phyloP scores from a whole-genome alignment of 2,113 vertebrate species.

The Prochilodus magdalenae region DNA sequence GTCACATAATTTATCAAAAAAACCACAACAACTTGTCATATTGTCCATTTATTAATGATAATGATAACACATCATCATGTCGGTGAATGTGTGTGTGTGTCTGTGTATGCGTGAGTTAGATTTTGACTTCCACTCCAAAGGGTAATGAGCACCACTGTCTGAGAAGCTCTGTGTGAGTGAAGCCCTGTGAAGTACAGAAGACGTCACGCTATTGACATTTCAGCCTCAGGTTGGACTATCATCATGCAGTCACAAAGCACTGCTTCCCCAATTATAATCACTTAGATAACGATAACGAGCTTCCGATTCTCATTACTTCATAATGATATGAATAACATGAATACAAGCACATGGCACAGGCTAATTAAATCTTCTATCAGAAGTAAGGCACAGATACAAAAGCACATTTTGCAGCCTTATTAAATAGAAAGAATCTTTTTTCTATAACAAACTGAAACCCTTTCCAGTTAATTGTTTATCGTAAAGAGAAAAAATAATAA shows the following conservation, averaged over 20 bases:
- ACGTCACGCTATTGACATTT: conserved; percentile 35
- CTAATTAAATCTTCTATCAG: conserved; percentile 20
- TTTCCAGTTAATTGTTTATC: background rate
- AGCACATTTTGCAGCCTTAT: background rate
- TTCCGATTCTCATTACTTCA: conserved; percentile 30
- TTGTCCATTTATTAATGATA: no score
- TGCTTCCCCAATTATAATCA: conserved; percentile 37
- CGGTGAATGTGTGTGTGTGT: conserved; percentile 18
- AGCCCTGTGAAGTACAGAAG: conserved; percentile 24
- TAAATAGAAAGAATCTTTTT: background rate
- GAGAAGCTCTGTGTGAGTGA: conserved; percentile 6
- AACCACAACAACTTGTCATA: no score
- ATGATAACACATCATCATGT: background rate
- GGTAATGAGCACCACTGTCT: conserved; percentile 40
- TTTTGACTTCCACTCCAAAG: conserved; percentile 11
- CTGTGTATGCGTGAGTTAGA: conserved; percentile 25
- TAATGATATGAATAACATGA: conserved; percentile 31
- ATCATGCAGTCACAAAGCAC: conserved; percentile 37
- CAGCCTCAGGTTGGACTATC: conserved; percentile 34
- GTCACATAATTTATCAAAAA: no score
- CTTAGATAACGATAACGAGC: conserved; percentile 31
- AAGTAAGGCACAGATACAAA: background rate
- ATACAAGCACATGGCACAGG: conserved; percentile 1
- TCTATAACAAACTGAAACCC: background rate
- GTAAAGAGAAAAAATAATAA: background rate